Percentiles rank a stretch among this genome's conserved stretches.
Evolutionary conservation across 2,888 invertebrate species (phyloP).

Genomic region (Tachina lurida): DNA sequence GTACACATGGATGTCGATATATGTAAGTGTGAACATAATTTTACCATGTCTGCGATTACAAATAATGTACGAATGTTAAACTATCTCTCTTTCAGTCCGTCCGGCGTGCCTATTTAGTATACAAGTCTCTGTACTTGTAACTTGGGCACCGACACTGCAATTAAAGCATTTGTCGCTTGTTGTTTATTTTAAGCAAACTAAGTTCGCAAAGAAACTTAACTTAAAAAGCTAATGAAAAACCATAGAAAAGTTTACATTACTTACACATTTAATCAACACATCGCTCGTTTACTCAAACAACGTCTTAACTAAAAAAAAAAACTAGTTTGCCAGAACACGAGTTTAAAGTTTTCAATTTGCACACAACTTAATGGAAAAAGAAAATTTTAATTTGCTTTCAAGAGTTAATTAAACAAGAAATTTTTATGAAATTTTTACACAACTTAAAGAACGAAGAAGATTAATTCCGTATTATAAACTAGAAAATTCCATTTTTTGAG

Average conservation of each 20-base stretch:
- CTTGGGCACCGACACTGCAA: constrained; percentile 73
- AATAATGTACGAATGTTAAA: constrained; percentile 49
- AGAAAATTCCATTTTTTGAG: too few relatives aligned
- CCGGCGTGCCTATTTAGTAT: neutral
- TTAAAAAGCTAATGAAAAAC: constrained; percentile 49
- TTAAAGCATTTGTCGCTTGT: constrained; percentile 74
- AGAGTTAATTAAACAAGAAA: too few relatives aligned
- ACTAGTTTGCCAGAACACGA: too few relatives aligned
- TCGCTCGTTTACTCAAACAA: too few relatives aligned
- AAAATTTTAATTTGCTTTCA: too few relatives aligned
- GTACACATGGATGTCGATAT: neutral
- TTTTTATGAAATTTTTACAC: too few relatives aligned
- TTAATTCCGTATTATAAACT: too few relatives aligned
- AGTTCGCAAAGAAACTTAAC: constrained; percentile 50
- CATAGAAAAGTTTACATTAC: constrained; percentile 59
- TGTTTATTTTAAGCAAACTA: constrained; percentile 63
- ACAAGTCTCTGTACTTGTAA: constrained; percentile 45
- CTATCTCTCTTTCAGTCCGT: constrained; percentile 10
- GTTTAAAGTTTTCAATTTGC: too few relatives aligned
- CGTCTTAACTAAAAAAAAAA: too few relatives aligned
- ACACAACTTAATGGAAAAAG: too few relatives aligned
- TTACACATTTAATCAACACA: constrained; percentile 12
- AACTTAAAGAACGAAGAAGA: too few relatives aligned
- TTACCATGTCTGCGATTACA: constrained; percentile 56
- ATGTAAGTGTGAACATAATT: constrained; percentile 59